Conservation (phyloP, 1,140 invertebrate genomes). For the Anastatus disparis region DNA sequence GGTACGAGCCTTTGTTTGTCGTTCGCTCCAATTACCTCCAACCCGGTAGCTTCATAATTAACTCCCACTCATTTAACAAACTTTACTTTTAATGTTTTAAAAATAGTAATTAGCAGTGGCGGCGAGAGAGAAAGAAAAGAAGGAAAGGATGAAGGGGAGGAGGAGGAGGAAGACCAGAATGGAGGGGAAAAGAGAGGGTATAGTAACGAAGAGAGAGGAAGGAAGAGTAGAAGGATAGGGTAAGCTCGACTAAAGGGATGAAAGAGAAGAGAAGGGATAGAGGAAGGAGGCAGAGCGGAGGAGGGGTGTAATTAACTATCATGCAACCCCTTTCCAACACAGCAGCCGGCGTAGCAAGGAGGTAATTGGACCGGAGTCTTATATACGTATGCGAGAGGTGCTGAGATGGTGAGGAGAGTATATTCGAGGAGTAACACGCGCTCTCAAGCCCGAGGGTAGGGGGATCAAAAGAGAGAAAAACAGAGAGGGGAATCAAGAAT, state of each 20-base stretch:
- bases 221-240: conserved; percentile 38
- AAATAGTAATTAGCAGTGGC: conserved; percentile 67
- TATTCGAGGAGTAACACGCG: conserved; percentile 32
- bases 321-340: conserved; percentile 64
- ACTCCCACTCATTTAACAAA: conserved; percentile 69
- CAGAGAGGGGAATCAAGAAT: conserved; percentile 46
- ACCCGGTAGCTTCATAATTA: conserved; percentile 68
- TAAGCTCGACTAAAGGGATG: conserved; percentile 46
- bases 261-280: too few species aligned
- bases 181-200: conserved; percentile 21
- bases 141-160: conserved; percentile 1
- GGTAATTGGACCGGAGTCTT: conserved; percentile 68
- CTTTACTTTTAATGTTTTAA: conserved; percentile 69
- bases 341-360: conserved; percentile 63
- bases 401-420: conserved; percentile 44
- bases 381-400: conserved; percentile 55
- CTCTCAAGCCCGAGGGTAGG: conserved; percentile 1
- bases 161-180: conserved; percentile 21
- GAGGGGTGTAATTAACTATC: conserved; percentile 67
- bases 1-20: conserved; percentile 66
- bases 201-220: conserved; percentile 44
- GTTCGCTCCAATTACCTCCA: conserved; percentile 68
- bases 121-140: conserved; percentile 33
- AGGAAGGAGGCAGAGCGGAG: not conserved
- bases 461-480: not conserved